Evolutionary conservation across 2,888 invertebrate species (phyloP).

Genomic region (Cerceris ruficornis): DNA sequence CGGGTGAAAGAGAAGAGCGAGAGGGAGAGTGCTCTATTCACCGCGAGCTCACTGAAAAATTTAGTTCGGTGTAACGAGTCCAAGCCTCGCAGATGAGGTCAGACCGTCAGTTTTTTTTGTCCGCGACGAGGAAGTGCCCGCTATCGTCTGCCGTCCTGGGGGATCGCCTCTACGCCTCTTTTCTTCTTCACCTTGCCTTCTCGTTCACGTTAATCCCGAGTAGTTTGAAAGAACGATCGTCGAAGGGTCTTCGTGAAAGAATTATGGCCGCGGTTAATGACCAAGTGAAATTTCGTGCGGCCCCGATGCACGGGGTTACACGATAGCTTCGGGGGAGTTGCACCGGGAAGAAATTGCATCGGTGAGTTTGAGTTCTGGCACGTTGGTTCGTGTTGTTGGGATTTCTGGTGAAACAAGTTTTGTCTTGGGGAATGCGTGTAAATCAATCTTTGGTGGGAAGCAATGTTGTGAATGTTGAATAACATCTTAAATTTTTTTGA

Average conservation of each 20-base stretch:
- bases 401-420: no score
- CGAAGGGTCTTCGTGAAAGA: constrained; percentile 1
- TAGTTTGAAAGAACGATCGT: constrained; percentile 1
- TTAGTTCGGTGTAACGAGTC: constrained; percentile 73
- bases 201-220: constrained; percentile 29
- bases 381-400: no score
- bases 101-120: constrained; percentile 44
- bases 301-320: neutral
- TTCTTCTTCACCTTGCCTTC: constrained; percentile 8
- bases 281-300: neutral
- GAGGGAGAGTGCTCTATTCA: constrained; percentile 67
- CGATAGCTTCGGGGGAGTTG: neutral
- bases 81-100: constrained; percentile 69
- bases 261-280: neutral
- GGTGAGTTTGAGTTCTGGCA: constrained; percentile 10
- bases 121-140: constrained; percentile 25
- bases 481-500: no score
- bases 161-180: constrained; percentile 26
- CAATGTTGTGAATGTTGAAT: no score
- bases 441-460: no score
- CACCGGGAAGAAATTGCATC: neutral
- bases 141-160: constrained; percentile 16
- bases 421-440: no score
- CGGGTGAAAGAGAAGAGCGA: constrained; percentile 16
- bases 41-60: constrained; percentile 73